phyloP scores from a whole-genome alignment of 2,797 vertebrate genomes.

The Dipus sagitta region DNA sequence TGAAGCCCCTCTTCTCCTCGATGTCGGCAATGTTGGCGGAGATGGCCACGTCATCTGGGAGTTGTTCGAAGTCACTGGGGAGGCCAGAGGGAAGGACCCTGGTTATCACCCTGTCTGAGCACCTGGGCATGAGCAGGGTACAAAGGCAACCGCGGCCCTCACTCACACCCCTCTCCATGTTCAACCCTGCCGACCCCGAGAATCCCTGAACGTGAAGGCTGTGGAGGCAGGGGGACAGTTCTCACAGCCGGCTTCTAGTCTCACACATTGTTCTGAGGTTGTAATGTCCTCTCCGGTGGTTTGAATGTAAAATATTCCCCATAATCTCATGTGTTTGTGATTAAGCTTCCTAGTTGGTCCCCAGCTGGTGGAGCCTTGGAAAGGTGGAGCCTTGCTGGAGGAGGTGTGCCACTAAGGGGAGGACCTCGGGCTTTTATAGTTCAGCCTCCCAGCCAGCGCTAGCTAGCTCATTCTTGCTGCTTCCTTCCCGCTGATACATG shows the following conservation, averaged over 20 bases:
- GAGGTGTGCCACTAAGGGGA: no score
- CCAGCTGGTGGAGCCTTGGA: no score
- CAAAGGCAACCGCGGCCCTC: not conserved
- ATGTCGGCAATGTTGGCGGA: conserved; percentile 95
- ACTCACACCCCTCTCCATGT: accelerated
- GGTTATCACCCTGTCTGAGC: not conserved
- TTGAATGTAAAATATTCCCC: no score
- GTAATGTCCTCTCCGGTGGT: accelerated
- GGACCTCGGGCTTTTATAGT: no score
- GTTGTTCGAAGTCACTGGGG: conserved; percentile 96
- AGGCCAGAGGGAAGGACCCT: conserved; percentile 36
- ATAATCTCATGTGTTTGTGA: no score
- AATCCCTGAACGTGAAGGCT: accelerated
- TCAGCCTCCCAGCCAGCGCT: not conserved
- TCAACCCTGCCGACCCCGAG: not conserved
- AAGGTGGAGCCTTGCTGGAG: no score
- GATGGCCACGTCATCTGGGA: conserved; percentile 94
- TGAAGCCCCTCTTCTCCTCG: conserved; percentile 96
- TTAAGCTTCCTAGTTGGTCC: no score
- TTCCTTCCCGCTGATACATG: no score
- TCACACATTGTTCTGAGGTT: accelerated
- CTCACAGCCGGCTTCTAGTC: accelerated
- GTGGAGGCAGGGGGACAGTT: accelerated
- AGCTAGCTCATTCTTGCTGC: no score
- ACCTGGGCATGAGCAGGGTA: not conserved